A percentile compares a stretch with the other conserved stretches of the same genome.
These are phyloP conservation scores for Hyposoter didymator DNA, from an alignment of 2,888 invertebrate genomes.

Conservation along the genomic window DNA sequence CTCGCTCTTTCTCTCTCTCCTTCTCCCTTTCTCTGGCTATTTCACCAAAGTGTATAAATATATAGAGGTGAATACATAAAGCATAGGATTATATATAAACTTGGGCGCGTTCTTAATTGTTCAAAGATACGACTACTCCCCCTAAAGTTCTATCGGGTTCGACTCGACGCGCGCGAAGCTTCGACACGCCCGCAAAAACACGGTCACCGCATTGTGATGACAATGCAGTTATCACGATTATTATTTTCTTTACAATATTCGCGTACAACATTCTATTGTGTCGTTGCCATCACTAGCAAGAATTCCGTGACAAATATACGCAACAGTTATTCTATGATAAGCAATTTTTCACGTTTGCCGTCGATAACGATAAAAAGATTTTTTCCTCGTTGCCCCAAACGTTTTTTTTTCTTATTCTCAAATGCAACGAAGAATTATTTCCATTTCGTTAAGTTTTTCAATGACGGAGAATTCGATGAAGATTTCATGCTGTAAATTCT, in stretches of 20 bases:
- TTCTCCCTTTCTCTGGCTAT: background rate
- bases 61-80: background rate
- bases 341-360: background rate
- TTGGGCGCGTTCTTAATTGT: conserved; percentile 50
- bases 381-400: background rate
- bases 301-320: background rate
- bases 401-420: background rate
- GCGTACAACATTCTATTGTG: background rate
- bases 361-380: background rate
- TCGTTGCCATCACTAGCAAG: background rate
- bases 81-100: conserved; percentile 1
- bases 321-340: background rate
- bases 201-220: background rate
- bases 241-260: background rate
- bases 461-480: background rate
- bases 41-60: background rate
- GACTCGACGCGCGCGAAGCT: conserved; percentile 1
- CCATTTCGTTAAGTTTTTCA: background rate
- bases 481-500: background rate
- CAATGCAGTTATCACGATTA: background rate
- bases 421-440: background rate
- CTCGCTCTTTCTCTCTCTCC: conserved; percentile 16
- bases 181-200: background rate
- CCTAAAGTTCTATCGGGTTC: conserved; percentile 34
- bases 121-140: conserved; percentile 46